A percentile compares a stretch with the other conserved stretches of the same genome.
phyloP scores from a whole-genome alignment of 2,113 vertebrate genomes.

The Thalassarche chlororhynchos region DNA sequence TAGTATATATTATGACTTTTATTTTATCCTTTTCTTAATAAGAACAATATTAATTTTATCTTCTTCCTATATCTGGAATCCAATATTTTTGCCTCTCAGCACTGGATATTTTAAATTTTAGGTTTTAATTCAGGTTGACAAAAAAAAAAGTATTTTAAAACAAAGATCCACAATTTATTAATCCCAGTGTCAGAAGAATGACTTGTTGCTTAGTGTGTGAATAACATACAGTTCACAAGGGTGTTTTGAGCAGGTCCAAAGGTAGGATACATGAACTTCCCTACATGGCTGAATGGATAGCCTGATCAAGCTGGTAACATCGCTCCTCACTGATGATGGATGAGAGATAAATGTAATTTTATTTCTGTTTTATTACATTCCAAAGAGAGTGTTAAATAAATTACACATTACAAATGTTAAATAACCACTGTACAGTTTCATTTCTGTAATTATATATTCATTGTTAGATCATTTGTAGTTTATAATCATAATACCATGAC shows the following conservation, averaged over 20 bases:
- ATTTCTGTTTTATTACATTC: slow-evolving; percentile 20
- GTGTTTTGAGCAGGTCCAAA: neutral
- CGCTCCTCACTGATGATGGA: neutral
- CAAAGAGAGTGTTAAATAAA: slow-evolving; percentile 30
- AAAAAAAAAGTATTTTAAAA: neutral
- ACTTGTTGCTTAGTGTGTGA: neutral
- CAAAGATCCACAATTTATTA: neutral
- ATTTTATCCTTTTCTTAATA: neutral
- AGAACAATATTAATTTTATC: neutral
- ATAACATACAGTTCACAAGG: neutral
- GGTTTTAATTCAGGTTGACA: neutral
- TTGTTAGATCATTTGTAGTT: slow-evolving; percentile 40
- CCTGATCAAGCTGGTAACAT: neutral
- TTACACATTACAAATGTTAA: slow-evolving; percentile 29
- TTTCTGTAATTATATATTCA: slow-evolving; percentile 49
- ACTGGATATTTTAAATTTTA: neutral
- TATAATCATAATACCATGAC: slow-evolving; percentile 35
- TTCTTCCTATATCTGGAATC: neutral
- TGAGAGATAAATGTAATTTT: neutral
- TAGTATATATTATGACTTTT: neutral
- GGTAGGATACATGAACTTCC: neutral
- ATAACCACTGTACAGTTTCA: slow-evolving; percentile 12
- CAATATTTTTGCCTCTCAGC: neutral
- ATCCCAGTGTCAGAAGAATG: neutral
- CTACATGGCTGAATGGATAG: neutral